Conservation (phyloP, 2,888 invertebrate species). For the Taphrorychus bicolor region DNA sequence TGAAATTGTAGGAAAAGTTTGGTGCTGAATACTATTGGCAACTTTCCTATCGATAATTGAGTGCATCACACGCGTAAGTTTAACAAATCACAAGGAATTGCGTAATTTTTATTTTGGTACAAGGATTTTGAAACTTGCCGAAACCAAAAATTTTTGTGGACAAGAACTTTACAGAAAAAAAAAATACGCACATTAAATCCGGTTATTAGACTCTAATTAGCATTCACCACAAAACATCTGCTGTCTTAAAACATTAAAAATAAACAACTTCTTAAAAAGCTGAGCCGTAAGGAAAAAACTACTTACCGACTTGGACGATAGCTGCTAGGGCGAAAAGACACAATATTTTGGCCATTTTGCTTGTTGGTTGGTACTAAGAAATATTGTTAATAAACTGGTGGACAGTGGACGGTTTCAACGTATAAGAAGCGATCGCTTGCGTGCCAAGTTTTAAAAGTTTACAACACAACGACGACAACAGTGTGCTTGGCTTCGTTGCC, state of each 20-base stretch:
- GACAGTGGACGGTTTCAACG: background rate
- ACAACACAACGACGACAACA: background rate
- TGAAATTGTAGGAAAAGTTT: no score
- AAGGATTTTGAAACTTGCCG: no score
- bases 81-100: background rate
- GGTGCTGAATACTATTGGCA: no score
- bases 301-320: constrained; percentile 26
- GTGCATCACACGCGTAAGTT: background rate
- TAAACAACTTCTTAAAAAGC: no score
- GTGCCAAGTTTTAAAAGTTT: constrained; percentile 1
- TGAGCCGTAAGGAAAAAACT: background rate
- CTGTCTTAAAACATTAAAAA: background rate
- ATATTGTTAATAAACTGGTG: background rate
- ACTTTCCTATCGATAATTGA: background rate
- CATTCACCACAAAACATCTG: background rate
- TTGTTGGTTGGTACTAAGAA: background rate
- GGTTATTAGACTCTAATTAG: no score
- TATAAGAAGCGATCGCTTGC: background rate
- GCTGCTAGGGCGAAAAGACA: constrained; percentile 18
- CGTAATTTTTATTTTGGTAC: background rate
- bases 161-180: no score
- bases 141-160: no score
- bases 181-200: no score
- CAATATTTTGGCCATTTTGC: constrained; percentile 23
- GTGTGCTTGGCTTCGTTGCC: background rate